Percentiles rank a stretch among this genome's conserved stretches.
Conservation (phyloP, 1,140 invertebrate species). For the Bombus polaris region DNA sequence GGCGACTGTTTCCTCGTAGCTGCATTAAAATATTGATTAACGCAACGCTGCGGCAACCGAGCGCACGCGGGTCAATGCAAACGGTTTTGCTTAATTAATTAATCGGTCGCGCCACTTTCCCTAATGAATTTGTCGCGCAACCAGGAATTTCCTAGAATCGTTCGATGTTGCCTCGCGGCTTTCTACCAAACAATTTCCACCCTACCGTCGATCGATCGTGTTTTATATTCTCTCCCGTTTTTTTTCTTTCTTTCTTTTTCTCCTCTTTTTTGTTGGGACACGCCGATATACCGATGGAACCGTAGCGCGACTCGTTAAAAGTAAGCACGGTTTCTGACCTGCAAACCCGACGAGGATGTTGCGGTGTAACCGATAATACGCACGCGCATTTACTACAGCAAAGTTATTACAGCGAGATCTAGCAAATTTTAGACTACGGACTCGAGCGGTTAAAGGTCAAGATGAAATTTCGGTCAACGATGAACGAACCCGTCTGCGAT, state of each 20-base stretch:
- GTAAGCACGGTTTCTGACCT: too few relatives aligned
- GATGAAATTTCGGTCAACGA: not conserved
- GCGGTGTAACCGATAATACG: too few relatives aligned
- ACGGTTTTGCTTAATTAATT: slow-evolving; percentile 48
- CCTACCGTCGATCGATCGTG: not conserved
- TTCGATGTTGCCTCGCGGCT: not conserved
- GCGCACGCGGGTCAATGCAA: slow-evolving; percentile 22
- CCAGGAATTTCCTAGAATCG: slow-evolving; percentile 9
- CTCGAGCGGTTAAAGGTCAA: not conserved
- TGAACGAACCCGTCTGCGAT: not conserved
- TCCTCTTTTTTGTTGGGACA: too few relatives aligned
- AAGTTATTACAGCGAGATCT: too few relatives aligned
- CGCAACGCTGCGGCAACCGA: slow-evolving; percentile 19
- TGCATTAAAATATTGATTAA: slow-evolving; percentile 54
- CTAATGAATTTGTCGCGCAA: slow-evolving; percentile 51
- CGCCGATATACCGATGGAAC: too few relatives aligned
- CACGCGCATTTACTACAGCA: too few relatives aligned
- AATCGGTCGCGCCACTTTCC: slow-evolving; percentile 44
- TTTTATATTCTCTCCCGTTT: not conserved
- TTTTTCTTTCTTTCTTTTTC: not conserved
- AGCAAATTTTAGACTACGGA: not conserved
- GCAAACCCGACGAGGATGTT: too few relatives aligned
- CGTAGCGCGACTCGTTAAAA: too few relatives aligned
- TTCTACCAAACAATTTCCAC: not conserved
- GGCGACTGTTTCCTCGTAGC: slow-evolving; percentile 31